Evolutionary conservation across 2,888 invertebrate genomes (phyloP), one percentile per base, ranked within the genome.

Genomic region (Phortica magna): DNA sequence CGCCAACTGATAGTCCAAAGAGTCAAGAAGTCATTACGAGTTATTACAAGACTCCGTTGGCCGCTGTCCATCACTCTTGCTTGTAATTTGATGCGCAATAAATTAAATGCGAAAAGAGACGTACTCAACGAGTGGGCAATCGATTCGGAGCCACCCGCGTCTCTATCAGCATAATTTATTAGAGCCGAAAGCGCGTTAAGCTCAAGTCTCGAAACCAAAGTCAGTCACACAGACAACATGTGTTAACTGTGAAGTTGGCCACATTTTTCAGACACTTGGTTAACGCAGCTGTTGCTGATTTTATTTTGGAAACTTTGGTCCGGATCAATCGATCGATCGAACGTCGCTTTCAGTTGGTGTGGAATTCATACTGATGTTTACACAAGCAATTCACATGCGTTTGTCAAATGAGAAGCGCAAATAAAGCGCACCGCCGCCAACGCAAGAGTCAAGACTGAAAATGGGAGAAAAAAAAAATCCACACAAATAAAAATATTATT

Each of bases 21-120:
- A 31, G 31, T 31, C 31, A 31, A 31, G 31, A 31, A 31, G 31
- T 31, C 31, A 31, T 31, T 31, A 31, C 31, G 31, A 31, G 31
- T 31, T 31, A 31, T 31, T 31, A 31, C 31, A 31, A 31, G 31
- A 31, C 31, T 31, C 2, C 5, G 31, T 31, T 31, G 31, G 31
- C 31, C 5, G 3, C 2, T 31, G 31, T 31, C 31, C 31, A 48
- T 12, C 48, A 48, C 5, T 48, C 14, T 48, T 48, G 48, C 9
- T 57, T 79, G 86, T 88, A 87, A 84, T 85, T 84, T 84, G 81
- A 88, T 84, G 88, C 86, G 84, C 84, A 84, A 87, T 88, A 84
- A 88, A 85, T 88, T 81, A 75, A 73, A 78, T 79, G 77, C 77
- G 76, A 77, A 76, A 72, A 75, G 61, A 74, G 67, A 73, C 67